A percentile compares a stretch with the other conserved stretches of the same genome.
phyloP scores from a whole-genome alignment of 2,797 vertebrate species.

The Sardinella longiceps region DNA sequence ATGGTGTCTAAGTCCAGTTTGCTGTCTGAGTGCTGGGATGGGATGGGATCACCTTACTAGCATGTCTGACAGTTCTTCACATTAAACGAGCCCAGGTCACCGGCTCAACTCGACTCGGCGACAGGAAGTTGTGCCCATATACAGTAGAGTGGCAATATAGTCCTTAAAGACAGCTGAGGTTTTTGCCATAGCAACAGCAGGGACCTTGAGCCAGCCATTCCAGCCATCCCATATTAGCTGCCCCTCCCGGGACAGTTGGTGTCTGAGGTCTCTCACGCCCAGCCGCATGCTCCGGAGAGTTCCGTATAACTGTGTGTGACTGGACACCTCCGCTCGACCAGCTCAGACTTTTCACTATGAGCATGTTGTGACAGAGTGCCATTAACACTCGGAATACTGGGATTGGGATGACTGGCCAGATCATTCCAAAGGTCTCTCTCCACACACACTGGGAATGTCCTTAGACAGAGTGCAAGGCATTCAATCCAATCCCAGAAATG shows the following conservation, averaged over 20 bases:
- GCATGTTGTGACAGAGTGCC: not conserved
- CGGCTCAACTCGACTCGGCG: not conserved
- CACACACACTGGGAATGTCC: not conserved
- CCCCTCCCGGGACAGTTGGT: constrained; percentile 30
- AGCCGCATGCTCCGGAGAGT: not conserved
- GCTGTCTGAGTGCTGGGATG: not conserved
- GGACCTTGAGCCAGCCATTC: constrained; percentile 42
- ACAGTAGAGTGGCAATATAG: constrained; percentile 22
- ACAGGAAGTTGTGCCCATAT: constrained; percentile 23
- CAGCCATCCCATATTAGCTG: constrained; percentile 33
- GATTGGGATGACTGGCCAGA: not conserved
- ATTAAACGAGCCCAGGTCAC: not conserved
- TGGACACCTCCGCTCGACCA: not conserved
- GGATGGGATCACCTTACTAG: not conserved
- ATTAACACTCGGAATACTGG: not conserved
- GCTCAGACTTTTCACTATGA: constrained; percentile 4
- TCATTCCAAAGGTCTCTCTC: not conserved
- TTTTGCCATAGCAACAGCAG: constrained; percentile 35
- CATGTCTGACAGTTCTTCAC: not conserved
- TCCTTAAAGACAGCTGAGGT: constrained; percentile 37
- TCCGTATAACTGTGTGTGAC: not conserved
- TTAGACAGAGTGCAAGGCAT: not conserved
- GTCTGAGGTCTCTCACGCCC: constrained; percentile 4
- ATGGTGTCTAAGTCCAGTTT: not conserved
- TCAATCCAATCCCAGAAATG: not conserved